Percentiles rank a stretch among this genome's conserved stretches.
Conservation (phyloP, 2,113 vertebrate species). For the Sula dactylatra region DNA sequence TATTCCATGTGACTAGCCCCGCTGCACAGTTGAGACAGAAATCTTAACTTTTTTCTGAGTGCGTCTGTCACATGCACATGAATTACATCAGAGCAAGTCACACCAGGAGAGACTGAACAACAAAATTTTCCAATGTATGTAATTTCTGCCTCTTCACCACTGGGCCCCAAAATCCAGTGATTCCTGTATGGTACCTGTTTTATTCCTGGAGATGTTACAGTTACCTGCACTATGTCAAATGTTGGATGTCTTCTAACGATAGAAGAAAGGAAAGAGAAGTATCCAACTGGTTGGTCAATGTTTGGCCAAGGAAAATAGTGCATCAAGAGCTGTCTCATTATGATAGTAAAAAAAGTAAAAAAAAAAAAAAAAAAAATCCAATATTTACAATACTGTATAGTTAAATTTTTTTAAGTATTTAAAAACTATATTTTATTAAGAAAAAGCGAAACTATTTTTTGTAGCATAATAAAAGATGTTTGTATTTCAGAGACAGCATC, state of each 20-base stretch:
- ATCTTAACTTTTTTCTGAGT: neutral
- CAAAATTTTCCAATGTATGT: neutral
- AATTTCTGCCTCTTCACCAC: neutral
- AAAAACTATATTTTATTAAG: slow-evolving; percentile 59
- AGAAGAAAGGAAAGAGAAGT: neutral
- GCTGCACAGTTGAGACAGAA: neutral
- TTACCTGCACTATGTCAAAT: neutral
- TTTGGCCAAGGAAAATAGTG: neutral
- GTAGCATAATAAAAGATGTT: slow-evolving; percentile 32
- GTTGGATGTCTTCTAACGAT: neutral
- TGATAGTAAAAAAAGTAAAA: neutral
- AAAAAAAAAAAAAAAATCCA: neutral
- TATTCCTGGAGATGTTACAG: neutral
- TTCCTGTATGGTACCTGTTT: neutral
- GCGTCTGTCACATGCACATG: neutral
- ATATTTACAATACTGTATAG: slow-evolving; percentile 25
- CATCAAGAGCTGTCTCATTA: slow-evolving; percentile 14
- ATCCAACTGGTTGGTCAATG: neutral
- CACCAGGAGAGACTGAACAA: neutral
- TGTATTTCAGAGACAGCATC: slow-evolving; percentile 46
- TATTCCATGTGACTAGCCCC: neutral
- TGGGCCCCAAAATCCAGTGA: neutral
- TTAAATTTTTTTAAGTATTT: slow-evolving; percentile 30
- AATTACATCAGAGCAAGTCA: neutral
- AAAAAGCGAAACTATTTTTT: slow-evolving; percentile 55